A percentile compares a stretch with the other conserved stretches of the same genome.
These are phyloP conservation scores for Leucophenga montana DNA, from an alignment of 2,888 invertebrate genomes.

Conservation along the genomic window DNA sequence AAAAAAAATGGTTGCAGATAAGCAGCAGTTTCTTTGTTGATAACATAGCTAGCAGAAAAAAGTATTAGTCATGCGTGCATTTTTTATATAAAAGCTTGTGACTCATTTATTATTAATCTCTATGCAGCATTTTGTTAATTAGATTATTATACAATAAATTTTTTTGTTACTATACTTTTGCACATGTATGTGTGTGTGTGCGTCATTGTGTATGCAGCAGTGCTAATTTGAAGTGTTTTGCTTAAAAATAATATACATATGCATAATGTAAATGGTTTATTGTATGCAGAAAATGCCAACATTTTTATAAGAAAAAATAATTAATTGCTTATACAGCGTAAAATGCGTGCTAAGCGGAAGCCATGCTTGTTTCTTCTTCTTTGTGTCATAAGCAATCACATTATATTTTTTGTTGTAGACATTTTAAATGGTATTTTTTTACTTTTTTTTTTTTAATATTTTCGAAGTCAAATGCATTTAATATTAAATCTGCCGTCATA, in stretches of 20 bases:
- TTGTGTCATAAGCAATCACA: too few species aligned
- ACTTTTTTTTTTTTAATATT: too few species aligned
- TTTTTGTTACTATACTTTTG: neutral
- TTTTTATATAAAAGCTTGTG: neutral
- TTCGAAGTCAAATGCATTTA: too few species aligned
- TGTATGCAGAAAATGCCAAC: too few species aligned
- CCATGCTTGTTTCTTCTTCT: too few species aligned
- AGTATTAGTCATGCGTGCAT: neutral
- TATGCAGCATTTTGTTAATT: neutral
- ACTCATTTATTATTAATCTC: neutral
- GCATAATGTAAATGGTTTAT: neutral
- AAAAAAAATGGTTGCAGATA: constrained; percentile 3
- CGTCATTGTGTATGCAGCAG: neutral
- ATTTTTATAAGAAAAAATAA: too few species aligned
- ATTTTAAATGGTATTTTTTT: too few species aligned
- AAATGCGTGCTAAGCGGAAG: too few species aligned
- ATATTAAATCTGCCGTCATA: too few species aligned
- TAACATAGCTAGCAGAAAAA: neutral
- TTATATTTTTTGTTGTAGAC: too few species aligned
- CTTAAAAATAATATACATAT: neutral
- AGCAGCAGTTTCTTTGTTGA: constrained; percentile 5
- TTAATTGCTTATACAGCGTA: neutral
- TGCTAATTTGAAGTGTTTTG: neutral
- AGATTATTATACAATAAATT: neutral
- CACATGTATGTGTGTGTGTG: neutral